A percentile compares a stretch with the other conserved stretches of the same genome.
These are phyloP conservation scores for Steinernema khuongi DNA, from an alignment of 1,140 invertebrate genomes.

Conservation along the genomic window DNA sequence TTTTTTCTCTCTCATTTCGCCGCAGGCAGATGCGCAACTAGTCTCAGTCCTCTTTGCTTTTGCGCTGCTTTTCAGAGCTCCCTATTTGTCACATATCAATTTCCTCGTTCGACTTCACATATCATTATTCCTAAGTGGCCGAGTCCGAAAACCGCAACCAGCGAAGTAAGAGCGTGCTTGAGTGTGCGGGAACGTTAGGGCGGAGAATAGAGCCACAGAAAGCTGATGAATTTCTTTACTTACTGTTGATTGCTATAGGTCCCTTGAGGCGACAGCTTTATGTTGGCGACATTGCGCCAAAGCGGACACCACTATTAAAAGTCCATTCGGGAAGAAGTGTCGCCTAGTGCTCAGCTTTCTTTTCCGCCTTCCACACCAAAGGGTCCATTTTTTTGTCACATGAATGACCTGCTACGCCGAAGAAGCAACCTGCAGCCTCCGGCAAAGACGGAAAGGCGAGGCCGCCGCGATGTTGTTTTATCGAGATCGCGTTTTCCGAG, in stretches of 20 bases:
- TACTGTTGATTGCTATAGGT: slow-evolving; percentile 11
- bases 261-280: neutral
- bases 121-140: neutral
- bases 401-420: too few species aligned
- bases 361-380: neutral
- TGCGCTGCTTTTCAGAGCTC: neutral
- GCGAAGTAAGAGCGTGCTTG: neutral
- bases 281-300: neutral
- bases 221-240: slow-evolving; percentile 17
- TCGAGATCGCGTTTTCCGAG: neutral
- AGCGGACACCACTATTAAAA: slow-evolving; percentile 16
- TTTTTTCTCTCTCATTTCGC: neutral
- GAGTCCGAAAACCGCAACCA: neutral
- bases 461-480: neutral
- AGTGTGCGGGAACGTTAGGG: neutral
- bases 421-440: too few species aligned
- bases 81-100: slow-evolving; percentile 12
- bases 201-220: neutral
- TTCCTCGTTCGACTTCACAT: slow-evolving; percentile 10
- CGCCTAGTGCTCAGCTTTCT: neutral
- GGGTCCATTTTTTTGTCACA: too few species aligned
- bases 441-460: too few species aligned
- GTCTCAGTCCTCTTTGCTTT: neutral
- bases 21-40: neutral
- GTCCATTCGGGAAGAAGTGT: slow-evolving; percentile 9